Conservation (phyloP, 2,888 invertebrate species). For the Euzophera pinguis region DNA sequence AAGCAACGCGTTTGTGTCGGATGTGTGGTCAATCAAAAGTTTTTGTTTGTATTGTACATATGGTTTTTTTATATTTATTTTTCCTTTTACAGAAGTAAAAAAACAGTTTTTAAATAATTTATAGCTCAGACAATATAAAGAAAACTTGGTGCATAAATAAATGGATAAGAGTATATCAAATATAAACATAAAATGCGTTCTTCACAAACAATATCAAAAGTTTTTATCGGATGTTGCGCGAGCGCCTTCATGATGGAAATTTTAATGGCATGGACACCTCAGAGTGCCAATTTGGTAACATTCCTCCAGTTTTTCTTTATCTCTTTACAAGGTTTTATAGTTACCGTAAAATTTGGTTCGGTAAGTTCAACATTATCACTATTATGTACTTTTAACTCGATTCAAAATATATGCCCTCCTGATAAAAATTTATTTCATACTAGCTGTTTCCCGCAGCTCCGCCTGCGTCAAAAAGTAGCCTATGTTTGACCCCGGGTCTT, state of each 20-base stretch:
- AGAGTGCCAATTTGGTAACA: constrained; percentile 63
- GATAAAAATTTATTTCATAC: no score
- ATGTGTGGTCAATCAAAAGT: not conserved
- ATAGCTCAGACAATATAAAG: not conserved
- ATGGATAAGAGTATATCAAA: not conserved
- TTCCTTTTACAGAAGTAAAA: not conserved
- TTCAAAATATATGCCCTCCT: no score
- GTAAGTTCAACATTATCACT: constrained; percentile 31
- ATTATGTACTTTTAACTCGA: no score
- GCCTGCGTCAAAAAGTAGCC: no score
- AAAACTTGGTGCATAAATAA: not conserved
- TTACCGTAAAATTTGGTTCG: constrained; percentile 50
- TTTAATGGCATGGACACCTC: constrained; percentile 54
- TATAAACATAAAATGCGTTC: constrained; percentile 37
- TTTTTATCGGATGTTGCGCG: constrained; percentile 60
- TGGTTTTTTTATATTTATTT: not conserved
- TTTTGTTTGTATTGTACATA: not conserved
- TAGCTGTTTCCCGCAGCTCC: no score
- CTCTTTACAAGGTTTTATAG: constrained; percentile 54
- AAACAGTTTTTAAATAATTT: no score
- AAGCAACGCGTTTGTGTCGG: no score
- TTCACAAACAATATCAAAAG: constrained; percentile 41
- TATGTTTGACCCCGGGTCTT: no score
- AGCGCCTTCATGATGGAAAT: constrained; percentile 71
- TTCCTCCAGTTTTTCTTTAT: constrained; percentile 67